A percentile compares a stretch with the other conserved stretches of the same genome.
Evolutionary conservation across 2,888 invertebrate species (phyloP).

Genomic region (Microchrysa polita): DNA sequence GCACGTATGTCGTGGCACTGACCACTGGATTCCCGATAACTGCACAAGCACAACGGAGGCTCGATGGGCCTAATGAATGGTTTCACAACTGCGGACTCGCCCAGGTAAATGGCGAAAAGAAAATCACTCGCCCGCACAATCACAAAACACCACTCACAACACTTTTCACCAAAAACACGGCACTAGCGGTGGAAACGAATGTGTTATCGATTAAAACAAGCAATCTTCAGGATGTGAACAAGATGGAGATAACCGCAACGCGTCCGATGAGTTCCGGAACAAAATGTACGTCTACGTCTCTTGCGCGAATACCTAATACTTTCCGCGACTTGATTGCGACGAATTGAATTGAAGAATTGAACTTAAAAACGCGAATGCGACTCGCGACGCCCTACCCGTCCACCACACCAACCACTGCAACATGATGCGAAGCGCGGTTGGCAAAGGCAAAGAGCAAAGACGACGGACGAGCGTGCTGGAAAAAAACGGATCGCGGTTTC

Average conservation of each 20-base stretch:
- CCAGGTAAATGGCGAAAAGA: not conserved
- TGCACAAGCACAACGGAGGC: constrained; percentile 17
- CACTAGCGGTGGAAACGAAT: constrained; percentile 1
- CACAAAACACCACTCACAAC: constrained; percentile 5
- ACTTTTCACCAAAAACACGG: constrained; percentile 1
- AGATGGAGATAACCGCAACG: constrained; percentile 2
- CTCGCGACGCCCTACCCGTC: not conserved
- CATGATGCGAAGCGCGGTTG: not conserved
- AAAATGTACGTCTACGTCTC: not conserved
- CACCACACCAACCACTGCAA: not conserved
- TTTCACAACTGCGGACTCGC: not conserved
- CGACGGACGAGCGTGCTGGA: not conserved
- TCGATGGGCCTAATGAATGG: not conserved
- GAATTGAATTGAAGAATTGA: too few species aligned
- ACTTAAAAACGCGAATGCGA: too few species aligned
- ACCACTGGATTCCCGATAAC: too few species aligned
- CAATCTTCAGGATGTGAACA: constrained; percentile 7
- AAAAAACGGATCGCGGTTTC: not conserved
- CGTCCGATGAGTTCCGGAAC: constrained; percentile 5
- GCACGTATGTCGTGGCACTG: constrained; percentile 18
- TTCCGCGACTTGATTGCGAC: constrained; percentile 12
- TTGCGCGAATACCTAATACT: constrained; percentile 21
- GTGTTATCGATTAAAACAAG: constrained; percentile 11
- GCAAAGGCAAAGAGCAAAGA: not conserved
- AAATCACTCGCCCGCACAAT: constrained; percentile 21